Conservation (phyloP, 1,140 invertebrate species). For the Panagrolaimus sp. region DNA sequence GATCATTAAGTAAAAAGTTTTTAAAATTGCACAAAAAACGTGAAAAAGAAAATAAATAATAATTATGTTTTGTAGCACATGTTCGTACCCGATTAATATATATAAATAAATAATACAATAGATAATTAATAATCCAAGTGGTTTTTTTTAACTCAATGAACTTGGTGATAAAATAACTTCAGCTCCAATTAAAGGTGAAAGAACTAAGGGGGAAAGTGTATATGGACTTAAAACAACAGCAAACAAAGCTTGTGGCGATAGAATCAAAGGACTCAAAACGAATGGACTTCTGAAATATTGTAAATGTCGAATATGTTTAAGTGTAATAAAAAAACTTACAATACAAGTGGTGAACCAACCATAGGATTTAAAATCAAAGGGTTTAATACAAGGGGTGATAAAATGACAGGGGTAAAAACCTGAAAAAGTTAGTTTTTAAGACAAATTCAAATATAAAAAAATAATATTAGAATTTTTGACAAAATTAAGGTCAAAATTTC, state of each 20-base stretch:
- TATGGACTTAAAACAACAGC: conserved; percentile 50
- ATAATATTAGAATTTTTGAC: too few relatives aligned
- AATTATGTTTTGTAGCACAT: conserved; percentile 10
- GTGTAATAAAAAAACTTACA: conserved; percentile 24
- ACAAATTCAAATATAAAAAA: too few relatives aligned
- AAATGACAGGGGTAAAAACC: conserved; percentile 23
- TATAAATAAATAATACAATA: neutral
- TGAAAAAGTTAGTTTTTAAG: too few relatives aligned
- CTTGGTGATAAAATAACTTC: conserved; percentile 46
- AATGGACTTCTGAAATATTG: neutral
- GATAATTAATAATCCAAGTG: too few relatives aligned
- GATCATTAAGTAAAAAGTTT: neutral
- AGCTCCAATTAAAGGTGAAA: conserved; percentile 30
- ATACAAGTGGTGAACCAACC: conserved; percentile 31
- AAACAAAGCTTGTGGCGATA: conserved; percentile 43
- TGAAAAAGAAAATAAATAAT: neutral
- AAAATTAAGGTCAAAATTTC: too few relatives aligned
- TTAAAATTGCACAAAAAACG: neutral
- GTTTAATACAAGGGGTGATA: conserved; percentile 26
- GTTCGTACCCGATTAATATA: neutral
- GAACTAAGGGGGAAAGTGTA: conserved; percentile 48
- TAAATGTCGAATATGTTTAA: neutral
- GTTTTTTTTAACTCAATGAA: conserved; percentile 30
- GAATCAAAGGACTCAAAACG: conserved; percentile 37
- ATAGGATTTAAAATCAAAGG: conserved; percentile 30